These are phyloP conservation scores for Agonopterix heracliana DNA, from an alignment of 2,888 invertebrate species.

Conservation along the genomic window DNA sequence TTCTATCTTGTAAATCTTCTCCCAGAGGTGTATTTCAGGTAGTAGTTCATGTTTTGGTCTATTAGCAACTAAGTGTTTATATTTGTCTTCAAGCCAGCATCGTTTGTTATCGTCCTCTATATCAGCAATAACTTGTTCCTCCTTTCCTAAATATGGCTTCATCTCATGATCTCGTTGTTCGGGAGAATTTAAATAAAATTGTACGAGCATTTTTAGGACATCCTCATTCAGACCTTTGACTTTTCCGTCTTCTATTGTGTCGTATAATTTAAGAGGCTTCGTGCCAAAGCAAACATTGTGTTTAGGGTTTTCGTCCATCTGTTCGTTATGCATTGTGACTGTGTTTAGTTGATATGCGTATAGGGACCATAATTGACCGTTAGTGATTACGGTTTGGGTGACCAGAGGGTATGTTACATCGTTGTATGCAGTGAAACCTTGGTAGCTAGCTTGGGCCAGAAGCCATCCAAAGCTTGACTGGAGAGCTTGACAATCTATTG, in stretches of 20 bases:
- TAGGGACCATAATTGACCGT: conserved; percentile 91
- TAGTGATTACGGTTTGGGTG: conserved; percentile 91
- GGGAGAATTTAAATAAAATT: conserved; percentile 84
- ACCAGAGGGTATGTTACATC: conserved; percentile 94
- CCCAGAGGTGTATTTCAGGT: conserved; percentile 88
- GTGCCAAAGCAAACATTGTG: conserved; percentile 89
- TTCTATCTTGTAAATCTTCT: conserved; percentile 86
- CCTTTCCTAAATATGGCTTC: conserved; percentile 82
- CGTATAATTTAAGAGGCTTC: conserved; percentile 82
- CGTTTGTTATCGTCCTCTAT: conserved; percentile 82
- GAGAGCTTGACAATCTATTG: conserved; percentile 84
- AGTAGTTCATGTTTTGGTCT: conserved; percentile 76
- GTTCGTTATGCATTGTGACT: conserved; percentile 78
- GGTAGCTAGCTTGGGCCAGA: conserved; percentile 85
- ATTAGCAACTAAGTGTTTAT: conserved; percentile 82
- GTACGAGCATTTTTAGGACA: conserved; percentile 82
- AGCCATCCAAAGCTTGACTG: conserved; percentile 88
- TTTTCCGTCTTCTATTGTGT: conserved; percentile 82
- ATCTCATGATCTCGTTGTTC: conserved; percentile 77
- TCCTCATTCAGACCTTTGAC: conserved; percentile 88
- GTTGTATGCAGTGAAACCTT: conserved; percentile 93
- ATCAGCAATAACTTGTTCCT: conserved; percentile 78
- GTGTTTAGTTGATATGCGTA: conserved; percentile 96
- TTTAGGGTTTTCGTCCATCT: conserved; percentile 79
- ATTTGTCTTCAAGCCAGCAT: conserved; percentile 80